These are phyloP conservation scores for Bombus pascuorum DNA, from an alignment of 1,140 invertebrate genomes.

Conservation along the genomic window DNA sequence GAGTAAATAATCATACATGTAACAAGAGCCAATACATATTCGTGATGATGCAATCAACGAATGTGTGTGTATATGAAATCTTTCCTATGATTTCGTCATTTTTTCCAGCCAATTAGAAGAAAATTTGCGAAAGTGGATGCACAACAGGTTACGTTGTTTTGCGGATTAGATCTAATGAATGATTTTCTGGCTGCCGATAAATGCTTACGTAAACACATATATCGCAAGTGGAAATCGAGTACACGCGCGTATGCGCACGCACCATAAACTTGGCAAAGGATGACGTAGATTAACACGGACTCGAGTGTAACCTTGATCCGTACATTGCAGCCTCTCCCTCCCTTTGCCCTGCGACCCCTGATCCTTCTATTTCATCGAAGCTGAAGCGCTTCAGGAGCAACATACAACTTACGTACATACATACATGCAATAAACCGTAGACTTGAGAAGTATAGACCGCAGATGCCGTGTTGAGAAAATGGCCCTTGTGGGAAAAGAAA, in stretches of 20 bases:
- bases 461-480: too few species aligned
- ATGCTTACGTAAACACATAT: constrained; percentile 14
- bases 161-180: constrained; percentile 51
- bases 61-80: not conserved
- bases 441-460: too few species aligned
- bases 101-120: not conserved
- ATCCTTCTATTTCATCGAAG: constrained; percentile 26
- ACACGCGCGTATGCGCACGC: constrained; percentile 45
- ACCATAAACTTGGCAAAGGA: constrained; percentile 58
- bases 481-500: too few species aligned
- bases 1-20: not conserved
- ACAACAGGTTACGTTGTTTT: not conserved
- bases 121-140: not conserved
- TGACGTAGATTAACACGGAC: constrained; percentile 65
- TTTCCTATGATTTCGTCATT: constrained; percentile 9
- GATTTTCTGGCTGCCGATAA: constrained; percentile 44
- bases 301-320: constrained; percentile 78
- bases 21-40: not conserved
- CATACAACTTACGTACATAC: not conserved
- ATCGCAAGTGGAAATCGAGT: constrained; percentile 9
- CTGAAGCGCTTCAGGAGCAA: not conserved
- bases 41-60: not conserved
- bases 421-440: not conserved
- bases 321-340: constrained; percentile 66
- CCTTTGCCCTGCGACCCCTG: constrained; percentile 53